Evolutionary conservation across 2,888 invertebrate genomes (phyloP), one percentile per base, ranked within the genome.

Genomic region (Philopedon plagiatum): DNA sequence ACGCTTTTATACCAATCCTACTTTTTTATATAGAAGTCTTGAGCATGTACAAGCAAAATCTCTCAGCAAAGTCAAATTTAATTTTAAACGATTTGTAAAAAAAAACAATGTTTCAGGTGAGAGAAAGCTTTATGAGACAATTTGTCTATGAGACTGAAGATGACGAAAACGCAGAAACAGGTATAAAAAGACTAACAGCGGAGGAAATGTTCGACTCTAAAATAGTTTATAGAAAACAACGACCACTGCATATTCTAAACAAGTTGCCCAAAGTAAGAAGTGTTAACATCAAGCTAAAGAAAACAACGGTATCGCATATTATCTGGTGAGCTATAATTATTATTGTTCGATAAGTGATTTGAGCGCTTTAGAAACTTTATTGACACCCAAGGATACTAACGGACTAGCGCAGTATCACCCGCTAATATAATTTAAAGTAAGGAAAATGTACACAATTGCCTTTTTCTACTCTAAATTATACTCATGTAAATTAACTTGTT

Each of bases 121-220:
- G 99, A 41, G 99, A 99, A 85, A 99, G 98, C 78, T 99, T 99
- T 85, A 98, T 99, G 95, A 91, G 98, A 5, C 98, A 98, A 85
- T 99, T 99, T 85, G 95, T 97, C 0, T 93, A 93, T 79, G 96
- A 96, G 82, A 91, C 93, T 63, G 95, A 95, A 81, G 93, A 92
- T 26, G 95, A 95, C 63, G 95, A 95, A 82, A 91, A 91, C 75
- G 85, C 87, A 26, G 90, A 89, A 51, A 87, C 86, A 56, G 85
- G 86, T 15, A 85, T 87, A 0, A 89, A 88, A 80, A 39, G 69
- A 21, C 46, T 71, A 13, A 79, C 84, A n/a, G 86, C 86, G 26
- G 86, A 86, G 72, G 92, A 92, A 82, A 89, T 90, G 15, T 91
- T 91, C 81, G 93, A 93, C 81, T 91, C 91, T 0, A 92, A 92